phyloP scores from a whole-genome alignment of 1,140 invertebrate genomes.

The Dreissena rostriformis region DNA sequence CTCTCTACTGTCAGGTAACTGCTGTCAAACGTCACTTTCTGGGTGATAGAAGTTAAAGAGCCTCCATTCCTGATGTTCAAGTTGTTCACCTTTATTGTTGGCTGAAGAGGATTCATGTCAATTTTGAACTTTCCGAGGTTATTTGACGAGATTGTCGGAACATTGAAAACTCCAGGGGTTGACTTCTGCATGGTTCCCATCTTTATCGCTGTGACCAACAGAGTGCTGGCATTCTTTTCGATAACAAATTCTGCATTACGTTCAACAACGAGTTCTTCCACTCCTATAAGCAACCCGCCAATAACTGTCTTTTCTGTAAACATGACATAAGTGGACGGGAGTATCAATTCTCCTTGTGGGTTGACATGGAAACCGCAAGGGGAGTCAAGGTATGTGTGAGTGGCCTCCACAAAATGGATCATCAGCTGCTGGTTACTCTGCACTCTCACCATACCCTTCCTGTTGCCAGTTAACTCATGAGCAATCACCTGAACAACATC shows the following conservation, averaged over 20 bases:
- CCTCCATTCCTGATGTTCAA: constrained; percentile 67
- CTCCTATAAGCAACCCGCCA: constrained; percentile 68
- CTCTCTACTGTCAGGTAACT: constrained; percentile 63
- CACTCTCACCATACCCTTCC: constrained; percentile 68
- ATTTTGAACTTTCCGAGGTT: constrained; percentile 64
- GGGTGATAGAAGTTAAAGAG: constrained; percentile 36
- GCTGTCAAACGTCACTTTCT: constrained; percentile 48
- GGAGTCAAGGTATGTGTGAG: constrained; percentile 72
- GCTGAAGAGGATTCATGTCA: constrained; percentile 54
- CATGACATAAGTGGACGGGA: constrained; percentile 67
- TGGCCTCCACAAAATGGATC: constrained; percentile 71
- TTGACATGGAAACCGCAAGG: constrained; percentile 75
- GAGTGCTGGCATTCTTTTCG: constrained; percentile 59
- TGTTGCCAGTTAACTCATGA: constrained; percentile 73
- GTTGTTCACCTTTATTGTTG: constrained; percentile 54
- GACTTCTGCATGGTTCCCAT: constrained; percentile 53
- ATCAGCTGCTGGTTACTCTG: constrained; percentile 66
- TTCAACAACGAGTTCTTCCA: constrained; percentile 68
- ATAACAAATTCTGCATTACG: constrained; percentile 65
- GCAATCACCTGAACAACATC: constrained; percentile 68
- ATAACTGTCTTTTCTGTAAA: constrained; percentile 64
- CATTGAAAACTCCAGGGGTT: constrained; percentile 60
- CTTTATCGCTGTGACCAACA: constrained; percentile 31
- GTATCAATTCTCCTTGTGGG: constrained; percentile 67
- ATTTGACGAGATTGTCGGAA: constrained; percentile 61